Base-by-base conservation (phyloP, 2,888 invertebrate genomes). In the Meiosimyza decipiens region DNA sequence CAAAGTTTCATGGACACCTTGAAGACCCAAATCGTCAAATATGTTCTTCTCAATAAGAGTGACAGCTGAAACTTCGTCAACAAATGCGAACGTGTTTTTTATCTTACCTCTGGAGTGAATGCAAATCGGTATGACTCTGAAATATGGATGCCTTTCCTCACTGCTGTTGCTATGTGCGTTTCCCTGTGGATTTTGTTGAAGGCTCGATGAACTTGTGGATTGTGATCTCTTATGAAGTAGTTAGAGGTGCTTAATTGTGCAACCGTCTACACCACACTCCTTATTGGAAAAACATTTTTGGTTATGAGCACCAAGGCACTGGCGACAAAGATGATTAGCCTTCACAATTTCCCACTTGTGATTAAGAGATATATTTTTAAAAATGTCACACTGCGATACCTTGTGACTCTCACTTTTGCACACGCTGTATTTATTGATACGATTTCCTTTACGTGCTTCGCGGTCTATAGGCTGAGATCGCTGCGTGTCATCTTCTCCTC, bases 81-180 rank as follows among this genome's bases (percentile, higher is more conserved):
- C 13, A 55, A 71, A 64, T 15, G 50, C 64, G 18, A 60, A 73
- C n/a, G 66, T 54, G 13, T 49, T 52, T 71, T 47, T 66, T 28
- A 33, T 60, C 47, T 62, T 71, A 28, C 66, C 60, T 18, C 22
- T 13, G 2, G 60, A 33, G 54, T 73, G 70, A 4, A 73, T 62
- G 52, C 60, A 60, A 64, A 65, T 22, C 0, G 73, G 70, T 9
- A 73, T 22, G 22, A 73, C 66, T 54, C 73, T 40, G 54, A 73
- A 73, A 12, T 60, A 64, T 57, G 72, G 69, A 54, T 72, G 51
- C 2, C 57, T 47, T 22, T 62, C 72, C 3, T 72, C 67, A 9
- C 9, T 40, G 40, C 9, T 6, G 40, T 9, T 40, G 9, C 40
- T 40, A 6, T 9, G 40, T 40, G 40, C 40, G 6, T 40, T 40